A percentile compares a stretch with the other conserved stretches of the same genome.
Evolutionary conservation across 2,797 vertebrate species (phyloP).

Genomic region (Peromyscus melanophrys): DNA sequence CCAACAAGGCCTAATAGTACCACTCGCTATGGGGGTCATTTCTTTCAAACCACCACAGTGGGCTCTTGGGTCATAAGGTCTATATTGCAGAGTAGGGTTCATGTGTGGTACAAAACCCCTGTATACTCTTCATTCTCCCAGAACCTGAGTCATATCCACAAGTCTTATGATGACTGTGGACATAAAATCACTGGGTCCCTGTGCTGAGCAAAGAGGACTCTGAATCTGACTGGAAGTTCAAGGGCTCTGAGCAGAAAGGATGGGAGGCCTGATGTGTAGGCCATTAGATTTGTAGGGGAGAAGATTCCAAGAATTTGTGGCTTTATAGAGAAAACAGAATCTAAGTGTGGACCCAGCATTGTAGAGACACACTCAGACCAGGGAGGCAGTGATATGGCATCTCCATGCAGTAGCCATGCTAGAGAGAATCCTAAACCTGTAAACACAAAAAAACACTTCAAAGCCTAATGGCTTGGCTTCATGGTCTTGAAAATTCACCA

Average conservation of each 20-base stretch:
- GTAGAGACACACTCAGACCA: neutral
- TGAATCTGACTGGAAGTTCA: neutral
- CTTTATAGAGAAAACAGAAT: conserved; percentile 31
- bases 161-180: neutral
- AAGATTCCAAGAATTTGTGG: neutral
- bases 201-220: neutral
- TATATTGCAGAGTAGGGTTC: neutral
- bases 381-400: neutral
- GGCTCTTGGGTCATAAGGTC: neutral
- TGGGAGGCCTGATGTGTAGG: neutral
- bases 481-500: neutral
- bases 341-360: neutral
- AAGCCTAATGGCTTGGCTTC: neutral
- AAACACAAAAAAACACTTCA: conserved; percentile 21
- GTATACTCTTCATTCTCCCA: neutral
- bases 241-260: conserved; percentile 13
- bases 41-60: neutral
- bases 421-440: neutral
- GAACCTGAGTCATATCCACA: neutral
- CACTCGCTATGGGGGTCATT: neutral
- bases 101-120: neutral
- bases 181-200: neutral
- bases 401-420: neutral
- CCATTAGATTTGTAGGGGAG: neutral
- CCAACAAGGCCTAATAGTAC: neutral